Evolutionary conservation across 2,888 invertebrate genomes (phyloP), one percentile per base, ranked within the genome.

Genomic region (Eilema griseolum): DNA sequence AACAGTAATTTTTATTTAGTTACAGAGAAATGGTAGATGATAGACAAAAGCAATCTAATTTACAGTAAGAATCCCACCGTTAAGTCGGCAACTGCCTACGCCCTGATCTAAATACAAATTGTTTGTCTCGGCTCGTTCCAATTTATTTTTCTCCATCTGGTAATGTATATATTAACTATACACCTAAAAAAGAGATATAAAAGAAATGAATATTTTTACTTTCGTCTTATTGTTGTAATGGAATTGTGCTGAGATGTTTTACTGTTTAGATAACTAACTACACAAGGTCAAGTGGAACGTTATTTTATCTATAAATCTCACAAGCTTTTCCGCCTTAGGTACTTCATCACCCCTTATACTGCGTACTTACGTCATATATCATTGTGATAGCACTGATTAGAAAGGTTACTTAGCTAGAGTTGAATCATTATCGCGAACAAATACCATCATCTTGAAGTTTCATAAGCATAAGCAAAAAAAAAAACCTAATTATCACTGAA

Each of bases 131-230:
- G 26, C 26, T 61, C n/a, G 10, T 52, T 66, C 66, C 57, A 28
- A 75, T 73, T 79, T 71, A 65, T 63, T 56, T 31, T 46, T 67
- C 26, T 67, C 56, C 64, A 46, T 71, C 28, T 59, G 20, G 31
- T 63, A 69, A 73, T 80, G 82, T 72, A 71, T 82, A 79, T 82
- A 76, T 70, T 46, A 63, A 26, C 63, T 26, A n/a, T 63, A 46
- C 1, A 5, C 46, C 28, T 28, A 63, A 46, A 61, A 28, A 46
- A 26, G 12, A 46, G 3, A 12, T 26, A 46, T 63, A 28, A 63
- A 64, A 64, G 2, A 52, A 64, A 64, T 64, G n/a, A 12, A 64
- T 52, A 7, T 65, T 28, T 31, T 61, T n/a, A 37, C 61, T 61
- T 65, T 23, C 12, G 56, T 56, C n/a, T 56, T 56, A 65, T 65